A percentile compares a stretch with the other conserved stretches of the same genome.
Conservation (phyloP, 2,797 vertebrate species). For the Sciurus vulgaris region DNA sequence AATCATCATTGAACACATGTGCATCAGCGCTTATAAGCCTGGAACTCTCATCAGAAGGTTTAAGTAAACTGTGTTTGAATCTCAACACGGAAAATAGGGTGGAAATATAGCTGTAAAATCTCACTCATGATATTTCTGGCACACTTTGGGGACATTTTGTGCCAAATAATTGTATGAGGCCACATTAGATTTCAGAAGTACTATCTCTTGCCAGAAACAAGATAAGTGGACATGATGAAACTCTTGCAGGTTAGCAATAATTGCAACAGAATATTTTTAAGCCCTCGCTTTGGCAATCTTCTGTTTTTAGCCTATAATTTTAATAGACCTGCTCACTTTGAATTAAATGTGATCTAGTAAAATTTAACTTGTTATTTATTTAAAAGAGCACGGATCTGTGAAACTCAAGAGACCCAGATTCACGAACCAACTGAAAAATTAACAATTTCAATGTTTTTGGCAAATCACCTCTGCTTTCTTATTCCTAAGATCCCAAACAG, state of each 20-base stretch:
- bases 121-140: slow-evolving; percentile 67
- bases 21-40: neutral
- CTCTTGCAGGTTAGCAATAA: slow-evolving; percentile 22
- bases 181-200: slow-evolving; percentile 56
- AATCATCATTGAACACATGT: neutral
- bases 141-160: neutral
- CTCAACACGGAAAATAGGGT: neutral
- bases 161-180: slow-evolving; percentile 53
- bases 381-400: slow-evolving; percentile 3
- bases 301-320: slow-evolving; percentile 46
- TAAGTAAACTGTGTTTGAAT: slow-evolving; percentile 21
- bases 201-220: slow-evolving; percentile 57
- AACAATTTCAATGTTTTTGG: neutral
- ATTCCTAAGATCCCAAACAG: neutral
- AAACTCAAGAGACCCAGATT: slow-evolving; percentile 38
- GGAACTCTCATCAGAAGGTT: slow-evolving; percentile 7
- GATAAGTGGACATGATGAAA: slow-evolving; percentile 50
- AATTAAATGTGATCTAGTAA: slow-evolving; percentile 58
- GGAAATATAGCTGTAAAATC: slow-evolving; percentile 39
- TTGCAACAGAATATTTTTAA: slow-evolving; percentile 10
- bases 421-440: neutral
- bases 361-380: slow-evolving; percentile 36
- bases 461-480: neutral
- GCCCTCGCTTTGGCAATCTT: slow-evolving; percentile 23
- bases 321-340: slow-evolving; percentile 9